These are phyloP conservation scores for Serrognathus titanus DNA, from an alignment of 2,888 invertebrate genomes.

Conservation along the genomic window DNA sequence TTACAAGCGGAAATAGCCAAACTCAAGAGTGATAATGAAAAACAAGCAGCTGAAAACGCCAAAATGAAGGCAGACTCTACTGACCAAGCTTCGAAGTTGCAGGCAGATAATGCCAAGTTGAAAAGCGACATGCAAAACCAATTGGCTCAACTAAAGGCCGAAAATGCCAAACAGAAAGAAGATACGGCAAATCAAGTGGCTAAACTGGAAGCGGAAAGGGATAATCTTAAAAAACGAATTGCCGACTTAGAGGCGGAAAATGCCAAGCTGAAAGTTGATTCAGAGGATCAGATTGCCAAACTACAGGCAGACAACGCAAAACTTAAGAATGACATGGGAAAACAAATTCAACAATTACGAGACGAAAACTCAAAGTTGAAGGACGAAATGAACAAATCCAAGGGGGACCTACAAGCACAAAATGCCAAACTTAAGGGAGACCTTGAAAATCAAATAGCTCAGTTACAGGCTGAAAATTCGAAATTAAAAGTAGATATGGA, in stretches of 20 bases:
- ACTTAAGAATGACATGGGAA: slow-evolving; percentile 20
- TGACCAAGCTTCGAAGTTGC: slow-evolving; percentile 4
- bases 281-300: background rate
- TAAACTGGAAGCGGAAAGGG: slow-evolving; percentile 17
- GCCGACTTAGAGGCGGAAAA: slow-evolving; percentile 19
- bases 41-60: background rate
- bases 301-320: slow-evolving; percentile 23
- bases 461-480: too few relatives aligned
- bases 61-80: too few relatives aligned
- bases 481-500: too few relatives aligned
- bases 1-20: slow-evolving; percentile 24
- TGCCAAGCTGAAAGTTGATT: background rate
- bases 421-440: too few relatives aligned
- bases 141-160: too few relatives aligned
- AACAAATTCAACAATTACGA: background rate
- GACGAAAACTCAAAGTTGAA: too few relatives aligned
- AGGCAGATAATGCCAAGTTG: slow-evolving; percentile 3
- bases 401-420: too few relatives aligned
- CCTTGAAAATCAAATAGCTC: too few relatives aligned
- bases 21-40: slow-evolving; percentile 20
- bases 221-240: slow-evolving; percentile 14
- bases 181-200: background rate
- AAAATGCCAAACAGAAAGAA: slow-evolving; percentile 12
- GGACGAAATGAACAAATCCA: too few relatives aligned
- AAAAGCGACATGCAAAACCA: background rate